These are phyloP conservation scores for Protomyctophum bolini DNA, from an alignment of 2,113 vertebrate genomes.

Conservation along the genomic window DNA sequence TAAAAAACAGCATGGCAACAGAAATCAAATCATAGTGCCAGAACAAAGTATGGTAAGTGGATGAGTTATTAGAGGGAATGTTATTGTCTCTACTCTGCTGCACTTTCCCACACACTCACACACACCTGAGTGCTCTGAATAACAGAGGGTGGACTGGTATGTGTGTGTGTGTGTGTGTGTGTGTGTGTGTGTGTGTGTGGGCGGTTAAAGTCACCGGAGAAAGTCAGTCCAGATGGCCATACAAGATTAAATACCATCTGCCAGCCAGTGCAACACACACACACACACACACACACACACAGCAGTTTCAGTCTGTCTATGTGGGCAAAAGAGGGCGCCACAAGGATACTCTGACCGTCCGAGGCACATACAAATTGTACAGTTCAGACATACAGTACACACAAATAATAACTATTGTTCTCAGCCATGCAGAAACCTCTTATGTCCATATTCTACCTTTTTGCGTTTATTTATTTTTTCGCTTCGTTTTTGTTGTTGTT, in stretches of 20 bases:
- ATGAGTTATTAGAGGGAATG: slow-evolving; percentile 27
- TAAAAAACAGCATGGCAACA: background rate
- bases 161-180: slow-evolving; percentile 22
- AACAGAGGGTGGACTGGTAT: slow-evolving; percentile 32
- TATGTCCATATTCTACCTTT: too few species aligned
- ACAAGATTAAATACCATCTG: slow-evolving; percentile 80
- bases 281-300: slow-evolving; percentile 21
- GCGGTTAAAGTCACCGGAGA: slow-evolving; percentile 64
- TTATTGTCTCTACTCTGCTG: background rate
- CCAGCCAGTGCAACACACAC: slow-evolving; percentile 39
- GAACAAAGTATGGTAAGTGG: background rate
- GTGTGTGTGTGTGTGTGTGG: background rate
- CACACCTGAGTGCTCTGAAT: slow-evolving; percentile 50
- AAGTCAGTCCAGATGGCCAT: slow-evolving; percentile 75
- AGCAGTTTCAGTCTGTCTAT: slow-evolving; percentile 7
- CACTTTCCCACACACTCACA: background rate
- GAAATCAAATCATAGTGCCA: too few species aligned
- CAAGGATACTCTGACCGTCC: slow-evolving; percentile 9
- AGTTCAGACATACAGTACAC: too few species aligned
- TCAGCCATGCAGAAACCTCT: too few species aligned
- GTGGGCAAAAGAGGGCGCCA: slow-evolving; percentile 33
- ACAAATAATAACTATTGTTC: too few species aligned
- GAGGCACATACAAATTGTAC: background rate
- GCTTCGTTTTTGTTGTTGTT: too few species aligned
- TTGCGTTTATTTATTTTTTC: too few species aligned